Evolutionary conservation across 1,140 invertebrate species (phyloP), one percentile per base, ranked within the genome.

Genomic region (Aphelenchoides avenae): DNA sequence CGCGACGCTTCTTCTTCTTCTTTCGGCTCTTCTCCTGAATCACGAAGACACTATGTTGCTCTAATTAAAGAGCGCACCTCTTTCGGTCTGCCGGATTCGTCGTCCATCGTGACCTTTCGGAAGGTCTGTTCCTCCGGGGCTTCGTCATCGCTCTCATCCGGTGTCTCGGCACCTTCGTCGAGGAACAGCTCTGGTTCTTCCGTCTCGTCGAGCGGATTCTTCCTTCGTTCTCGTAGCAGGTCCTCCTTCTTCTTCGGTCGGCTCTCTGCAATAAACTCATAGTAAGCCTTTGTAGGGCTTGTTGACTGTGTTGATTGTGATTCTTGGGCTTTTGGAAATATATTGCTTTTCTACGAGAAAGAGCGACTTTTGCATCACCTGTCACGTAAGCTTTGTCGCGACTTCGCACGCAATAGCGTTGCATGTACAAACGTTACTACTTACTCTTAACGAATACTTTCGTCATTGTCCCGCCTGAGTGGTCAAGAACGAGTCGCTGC

Each of bases 271-370:
- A 30, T 41, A 47, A 20, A 24, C 30, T 11, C 41, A 31, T 4
- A 53, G n/a, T 18, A 53, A 31, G 18, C 48, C 7, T 22, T 54
- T 33, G 15, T 53, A 47, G 9, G 27, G 36, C 15, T 26, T 15
- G 29, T 2, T 11, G 33, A 53, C 24, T 47, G 20, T 53, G 2
- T 53, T 47, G 33, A 31, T 9, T 27, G 43, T 53, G 39, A 40
- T 53, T 29, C 22, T 22, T 5, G 52, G 52, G 34, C 52, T 53
- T 13, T 7, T 22, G 11, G 33, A n/a, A 49, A 48, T 18, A 49
- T 49, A 5, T 34, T 49, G n/a, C 31, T 22, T 37, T 9, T 5
- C 24, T 7, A 7, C 22, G 9, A 48, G 42, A 46, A 49, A 26
- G 15, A 18, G 20, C 13, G 39, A 49, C 6, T 39, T 39, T 5